Base-by-base conservation (phyloP, 2,888 invertebrate genomes). In the Luffia ferchaultella region DNA sequence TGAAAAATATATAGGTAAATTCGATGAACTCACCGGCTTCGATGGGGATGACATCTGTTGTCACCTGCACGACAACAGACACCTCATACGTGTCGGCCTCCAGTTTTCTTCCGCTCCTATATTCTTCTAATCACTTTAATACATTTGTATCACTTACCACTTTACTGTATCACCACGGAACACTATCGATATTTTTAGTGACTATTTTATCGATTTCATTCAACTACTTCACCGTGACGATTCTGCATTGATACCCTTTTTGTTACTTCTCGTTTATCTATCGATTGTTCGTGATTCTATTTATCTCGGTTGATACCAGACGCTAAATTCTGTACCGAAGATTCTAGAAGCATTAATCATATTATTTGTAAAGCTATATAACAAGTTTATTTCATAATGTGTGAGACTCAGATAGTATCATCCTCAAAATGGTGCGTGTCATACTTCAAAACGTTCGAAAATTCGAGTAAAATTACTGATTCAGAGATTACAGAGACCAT, bases 31-130 rank as follows among this genome's bases (percentile, higher is more conserved):
- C 60, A 84, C 85, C 83, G 71, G 58, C 66, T 67, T 82, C 80
- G 64, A 70, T 68, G 57, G 73, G 72, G 65, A 70, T 74, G 75
- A 78, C 84, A 84, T 84, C 83, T 79, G 83, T 84, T 77, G 84
- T 83, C 82, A 83, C 78, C 78, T 80, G 73, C 69, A 78, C 74
- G 75, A 67, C 79, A 78, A 84, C 84, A 76, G 85, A 82, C 77
- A 76, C 76, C 52, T 82, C 79, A 79, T 80, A 76, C 67, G 80
- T 76, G 67, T 82, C 76, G 76, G 63, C 71, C 82, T 82, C 85
- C 85, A 85, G 85, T 75, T 77, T 82, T 78, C 62, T 63, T 60
- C 60, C 54, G 60, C 63, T 48, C 48, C 16, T 45, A 20, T 15
- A 20, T 41, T 18, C n/a, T n/a, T n/a, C n/a, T n/a, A n/a, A 18